phyloP scores from a whole-genome alignment of 2,113 vertebrate species.

The Ptilonorhynchus violaceus region DNA sequence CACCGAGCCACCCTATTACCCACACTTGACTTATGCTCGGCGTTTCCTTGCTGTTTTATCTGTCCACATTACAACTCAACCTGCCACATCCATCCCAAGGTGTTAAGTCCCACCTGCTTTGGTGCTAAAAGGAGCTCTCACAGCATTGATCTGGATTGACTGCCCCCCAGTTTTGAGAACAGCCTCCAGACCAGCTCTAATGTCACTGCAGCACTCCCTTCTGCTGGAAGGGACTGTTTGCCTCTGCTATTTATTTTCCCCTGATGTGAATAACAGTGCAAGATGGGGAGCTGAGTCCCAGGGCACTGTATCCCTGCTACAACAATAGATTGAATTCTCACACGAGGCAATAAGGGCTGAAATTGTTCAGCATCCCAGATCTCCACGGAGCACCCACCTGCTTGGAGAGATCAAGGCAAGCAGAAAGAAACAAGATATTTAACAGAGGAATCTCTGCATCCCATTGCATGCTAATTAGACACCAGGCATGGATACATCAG shows the following conservation, averaged over 20 bases:
- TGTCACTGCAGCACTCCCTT: not conserved
- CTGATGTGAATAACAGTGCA: not conserved
- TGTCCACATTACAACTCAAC: not conserved
- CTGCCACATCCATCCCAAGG: not conserved
- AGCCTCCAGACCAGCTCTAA: not conserved
- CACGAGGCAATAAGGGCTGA: not conserved
- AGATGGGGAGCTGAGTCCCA: not conserved
- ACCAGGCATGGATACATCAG: constrained; percentile 60
- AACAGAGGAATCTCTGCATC: constrained; percentile 46
- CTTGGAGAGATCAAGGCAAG: constrained; percentile 17
- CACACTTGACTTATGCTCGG: not conserved
- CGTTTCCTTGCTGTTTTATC: not conserved
- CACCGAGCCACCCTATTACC: not conserved
- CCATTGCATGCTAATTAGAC: constrained; percentile 69
- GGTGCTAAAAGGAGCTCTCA: not conserved
- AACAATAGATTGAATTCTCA: not conserved
- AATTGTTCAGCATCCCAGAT: not conserved
- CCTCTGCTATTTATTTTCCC: not conserved
- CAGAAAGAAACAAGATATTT: constrained; percentile 53
- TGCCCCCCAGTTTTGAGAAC: not conserved
- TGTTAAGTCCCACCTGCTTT: not conserved
- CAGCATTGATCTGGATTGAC: not conserved
- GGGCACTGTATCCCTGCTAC: not conserved
- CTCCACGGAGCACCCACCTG: not conserved
- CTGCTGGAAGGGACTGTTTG: not conserved